Base-by-base conservation (phyloP, 2,888 invertebrate species). In the Cyclophora albipunctata region DNA sequence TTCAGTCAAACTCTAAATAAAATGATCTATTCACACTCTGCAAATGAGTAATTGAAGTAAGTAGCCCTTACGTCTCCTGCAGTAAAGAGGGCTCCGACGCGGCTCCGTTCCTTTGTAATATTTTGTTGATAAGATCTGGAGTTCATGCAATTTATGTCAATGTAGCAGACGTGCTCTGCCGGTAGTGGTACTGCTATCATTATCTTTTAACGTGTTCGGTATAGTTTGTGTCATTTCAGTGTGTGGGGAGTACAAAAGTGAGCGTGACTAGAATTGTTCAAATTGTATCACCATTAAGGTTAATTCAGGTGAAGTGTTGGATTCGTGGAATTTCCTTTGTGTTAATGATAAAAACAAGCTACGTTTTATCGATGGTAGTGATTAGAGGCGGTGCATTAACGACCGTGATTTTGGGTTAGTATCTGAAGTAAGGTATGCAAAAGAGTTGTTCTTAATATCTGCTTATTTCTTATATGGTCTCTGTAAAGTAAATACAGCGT, bases 281-380 rank as follows among this genome's bases (percentile, higher is more conserved):
- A 53, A 58, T 62, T 55, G 57, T 67, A 57, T 63, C 54, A 58
- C 62, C 53, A 56, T 59, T 63, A 55, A 55, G 57, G 58, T 51
- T 63, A 56, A 60, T 55, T 60, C 58, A 50, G 66, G 69, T 78
- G 66, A 66, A 63, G 76, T 77, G 72, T 80, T 73, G 67, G 84
- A 86, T 86, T 85, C 84, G 84, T 87, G 87, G 86, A 86, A 84
- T 78, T 87, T 85, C 84, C 81, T 81, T 66, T 53, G 80, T 81
- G 75, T 83, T 65, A 56, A 80, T 80, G 76, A 63, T 67, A 66
- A 71, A 79, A 73, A 70, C 65, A 81, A 83, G 70, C 84, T 84
- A 85, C 70, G 53, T 69, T 72, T 78, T 73, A 64, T 81, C 76
- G 64, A 80, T 76, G 74, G 69, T 73, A 69, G 84, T 87, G 84